Evolutionary conservation across 2,113 vertebrate genomes (phyloP), one percentile per base, ranked within the genome.

Genomic region (Gila orcuttii): DNA sequence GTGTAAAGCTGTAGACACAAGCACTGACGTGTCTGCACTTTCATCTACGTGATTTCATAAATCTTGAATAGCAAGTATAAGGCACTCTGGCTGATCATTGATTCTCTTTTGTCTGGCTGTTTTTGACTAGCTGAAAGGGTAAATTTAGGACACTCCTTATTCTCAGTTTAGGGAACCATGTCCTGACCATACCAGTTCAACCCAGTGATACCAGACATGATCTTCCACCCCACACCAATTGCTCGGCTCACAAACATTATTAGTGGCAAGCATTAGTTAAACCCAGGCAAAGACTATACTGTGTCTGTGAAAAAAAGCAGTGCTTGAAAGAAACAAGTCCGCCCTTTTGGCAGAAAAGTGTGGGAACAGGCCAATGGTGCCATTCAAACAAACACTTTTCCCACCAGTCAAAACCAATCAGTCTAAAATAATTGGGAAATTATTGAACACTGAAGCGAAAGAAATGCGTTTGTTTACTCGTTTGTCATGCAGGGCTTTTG

Each of bases 281-380:
- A 77, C 19, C 36, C 42, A 59, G 9, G n/a, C 52, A 78, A 69
- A 60, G 50, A 79, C 85, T 59, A 69, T 23, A 23, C 57, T 64
- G 23, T 60, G 36, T 31, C 78, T 33, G n/a, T 79, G n/a, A 45
- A 62, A 73, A 62, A 73, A 52, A 52, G 33, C 28, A 83, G 81
- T 19, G 73, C 62, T 36, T 69, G 60, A 85, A 68, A 79, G 64
- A 60, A 69, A 31, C 39, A 79, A 28, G 52, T 66, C 69, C 13
- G 8, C 47, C 60, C 73, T 86, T 86, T 55, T 86, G 84, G 64
- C 73, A 79, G 73, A 60, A 60, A 64, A 64, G 77, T 88, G 83
- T 85, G 78, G 83, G 87, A 88, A 88, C 77, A 76, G 64, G 55
- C 71, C 71, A 47, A 13, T 25, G 71, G n/a, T 85, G 68, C 71